Evolutionary conservation across 1,140 invertebrate species (phyloP).

Genomic region (Microplitis demolitor): DNA sequence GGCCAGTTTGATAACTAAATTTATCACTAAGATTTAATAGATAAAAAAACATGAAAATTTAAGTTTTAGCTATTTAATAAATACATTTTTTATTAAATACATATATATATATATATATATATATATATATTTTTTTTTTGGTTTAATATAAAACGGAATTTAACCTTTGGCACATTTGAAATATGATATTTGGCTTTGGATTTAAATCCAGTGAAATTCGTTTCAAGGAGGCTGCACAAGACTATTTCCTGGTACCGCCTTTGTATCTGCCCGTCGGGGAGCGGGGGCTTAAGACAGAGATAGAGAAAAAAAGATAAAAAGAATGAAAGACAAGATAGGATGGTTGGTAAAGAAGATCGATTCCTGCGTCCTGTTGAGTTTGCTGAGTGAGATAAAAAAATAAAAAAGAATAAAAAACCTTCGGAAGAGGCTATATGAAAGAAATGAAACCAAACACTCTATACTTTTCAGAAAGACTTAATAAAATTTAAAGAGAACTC

Average conservation of each 20-base stretch:
- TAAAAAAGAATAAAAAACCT: not conserved
- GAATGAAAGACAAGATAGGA: not conserved
- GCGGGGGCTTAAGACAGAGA: not conserved
- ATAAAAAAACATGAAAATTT: no score
- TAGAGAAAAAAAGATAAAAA: not conserved
- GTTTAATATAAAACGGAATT: not conserved
- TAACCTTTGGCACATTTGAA: not conserved
- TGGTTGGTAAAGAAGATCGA: not conserved
- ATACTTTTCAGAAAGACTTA: not conserved
- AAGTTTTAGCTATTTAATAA: no score
- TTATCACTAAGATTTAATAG: no score
- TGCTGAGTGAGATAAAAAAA: not conserved
- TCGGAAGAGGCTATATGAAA: not conserved
- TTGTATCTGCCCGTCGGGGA: not conserved
- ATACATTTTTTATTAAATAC: not conserved
- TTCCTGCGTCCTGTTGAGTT: not conserved
- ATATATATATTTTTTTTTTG: no score
- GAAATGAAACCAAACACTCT: conserved; percentile 14
- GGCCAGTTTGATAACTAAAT: no score
- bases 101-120: no score
- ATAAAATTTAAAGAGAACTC: no score
- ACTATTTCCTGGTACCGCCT: not conserved
- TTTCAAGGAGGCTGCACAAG: not conserved
- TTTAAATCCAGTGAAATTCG: not conserved
- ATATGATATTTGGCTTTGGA: conserved; percentile 9